phyloP scores from a whole-genome alignment of 1,140 invertebrate species.

The Copidosoma floridanum region DNA sequence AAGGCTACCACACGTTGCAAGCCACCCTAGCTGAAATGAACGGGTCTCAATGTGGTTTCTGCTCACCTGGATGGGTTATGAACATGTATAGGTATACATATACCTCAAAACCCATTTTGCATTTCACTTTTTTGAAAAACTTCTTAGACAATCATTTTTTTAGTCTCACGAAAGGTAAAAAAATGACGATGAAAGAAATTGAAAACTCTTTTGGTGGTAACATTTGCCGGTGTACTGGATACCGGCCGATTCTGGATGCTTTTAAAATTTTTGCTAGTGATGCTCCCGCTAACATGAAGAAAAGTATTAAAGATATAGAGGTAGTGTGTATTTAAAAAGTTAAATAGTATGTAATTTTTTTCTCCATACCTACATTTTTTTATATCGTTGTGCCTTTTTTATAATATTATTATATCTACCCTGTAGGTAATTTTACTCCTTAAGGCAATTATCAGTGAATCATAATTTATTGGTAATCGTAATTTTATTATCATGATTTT shows the following conservation, averaged over 20 bases:
- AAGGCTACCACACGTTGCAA: constrained; percentile 73
- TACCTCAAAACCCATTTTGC: too few relatives aligned
- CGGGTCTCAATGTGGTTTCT: constrained; percentile 81
- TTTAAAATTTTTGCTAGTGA: constrained; percentile 75
- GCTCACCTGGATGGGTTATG: constrained; percentile 83
- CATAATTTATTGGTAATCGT: too few relatives aligned
- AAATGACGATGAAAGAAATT: constrained; percentile 66
- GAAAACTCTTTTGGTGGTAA: constrained; percentile 80
- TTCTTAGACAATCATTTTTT: background rate
- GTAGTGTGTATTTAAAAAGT: constrained; percentile 41
- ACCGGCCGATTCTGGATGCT: constrained; percentile 78
- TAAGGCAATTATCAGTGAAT: too few relatives aligned
- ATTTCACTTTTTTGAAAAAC: too few relatives aligned
- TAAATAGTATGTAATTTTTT: too few relatives aligned
- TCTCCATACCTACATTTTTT: too few relatives aligned
- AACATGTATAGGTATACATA: constrained; percentile 69
- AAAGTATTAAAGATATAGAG: constrained; percentile 63
- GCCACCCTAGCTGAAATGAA: constrained; percentile 67
- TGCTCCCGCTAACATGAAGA: constrained; percentile 52
- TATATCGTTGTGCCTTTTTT: background rate
- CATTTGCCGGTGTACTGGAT: constrained; percentile 85
- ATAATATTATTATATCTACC: constrained; percentile 4
- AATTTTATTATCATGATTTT: too few relatives aligned
- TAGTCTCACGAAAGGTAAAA: constrained; percentile 43
- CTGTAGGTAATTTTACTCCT: too few relatives aligned